Percentiles rank a stretch among this genome's conserved stretches.
Evolutionary conservation across 2,113 vertebrate species (phyloP).

Genomic region (Rhineura floridana): DNA sequence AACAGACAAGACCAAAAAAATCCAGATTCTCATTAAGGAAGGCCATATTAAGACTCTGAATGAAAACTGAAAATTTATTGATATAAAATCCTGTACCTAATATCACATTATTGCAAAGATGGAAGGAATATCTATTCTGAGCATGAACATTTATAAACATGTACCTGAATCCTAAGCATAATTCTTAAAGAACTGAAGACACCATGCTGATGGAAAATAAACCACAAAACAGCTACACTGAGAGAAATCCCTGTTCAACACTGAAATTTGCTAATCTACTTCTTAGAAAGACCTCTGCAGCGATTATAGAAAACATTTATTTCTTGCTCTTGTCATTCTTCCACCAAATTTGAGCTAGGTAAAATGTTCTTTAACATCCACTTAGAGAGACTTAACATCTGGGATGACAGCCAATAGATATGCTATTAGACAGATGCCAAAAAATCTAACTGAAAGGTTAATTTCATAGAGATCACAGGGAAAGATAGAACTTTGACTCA

Average conservation of each 20-base stretch:
- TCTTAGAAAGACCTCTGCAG: conserved; percentile 60
- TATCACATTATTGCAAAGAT: background rate
- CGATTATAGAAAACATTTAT: conserved; percentile 63
- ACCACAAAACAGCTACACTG: no score
- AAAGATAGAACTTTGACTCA: conserved; percentile 46
- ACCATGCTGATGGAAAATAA: background rate
- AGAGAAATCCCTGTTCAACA: conserved; percentile 40
- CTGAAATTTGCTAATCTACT: conserved; percentile 51
- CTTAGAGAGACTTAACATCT: conserved; percentile 70
- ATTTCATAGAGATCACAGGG: conserved; percentile 48
- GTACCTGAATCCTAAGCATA: conserved; percentile 1
- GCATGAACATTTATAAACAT: background rate
- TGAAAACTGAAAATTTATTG: background rate
- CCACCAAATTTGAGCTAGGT: conserved; percentile 59
- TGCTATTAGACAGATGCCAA: conserved; percentile 58
- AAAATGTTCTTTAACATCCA: conserved; percentile 69
- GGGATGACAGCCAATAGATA: conserved; percentile 62
- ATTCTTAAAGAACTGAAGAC: background rate
- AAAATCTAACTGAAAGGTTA: conserved; percentile 63
- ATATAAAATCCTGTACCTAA: background rate
- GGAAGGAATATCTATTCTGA: background rate
- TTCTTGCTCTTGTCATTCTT: conserved; percentile 58
- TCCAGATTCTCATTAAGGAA: background rate
- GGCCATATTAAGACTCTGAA: background rate
- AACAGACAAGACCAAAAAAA: background rate